These are phyloP conservation scores for Macrochelys suwanniensis DNA, from an alignment of 2,797 vertebrate genomes.

Conservation along the genomic window DNA sequence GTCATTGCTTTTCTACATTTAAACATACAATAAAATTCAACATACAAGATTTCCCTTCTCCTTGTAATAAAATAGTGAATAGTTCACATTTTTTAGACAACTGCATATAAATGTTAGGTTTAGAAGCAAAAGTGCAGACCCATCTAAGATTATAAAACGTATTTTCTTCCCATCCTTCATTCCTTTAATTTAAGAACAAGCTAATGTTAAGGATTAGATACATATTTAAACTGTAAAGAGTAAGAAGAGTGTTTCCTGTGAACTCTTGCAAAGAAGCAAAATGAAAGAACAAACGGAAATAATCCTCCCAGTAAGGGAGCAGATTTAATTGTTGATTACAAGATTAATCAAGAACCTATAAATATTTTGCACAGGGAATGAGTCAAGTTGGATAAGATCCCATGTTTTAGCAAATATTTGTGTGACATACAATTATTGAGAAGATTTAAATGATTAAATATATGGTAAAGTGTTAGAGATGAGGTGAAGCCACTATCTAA, in stretches of 20 bases:
- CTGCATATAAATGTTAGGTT: neutral
- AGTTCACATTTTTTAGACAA: neutral
- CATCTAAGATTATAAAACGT: neutral
- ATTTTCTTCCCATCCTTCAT: neutral
- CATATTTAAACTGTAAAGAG: neutral
- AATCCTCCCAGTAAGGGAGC: neutral
- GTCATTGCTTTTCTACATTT: neutral
- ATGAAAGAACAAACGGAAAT: neutral
- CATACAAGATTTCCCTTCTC: neutral
- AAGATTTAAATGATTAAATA: rapidly evolving
- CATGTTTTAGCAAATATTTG: constrained; percentile 22
- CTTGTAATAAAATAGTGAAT: neutral
- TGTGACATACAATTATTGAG: neutral
- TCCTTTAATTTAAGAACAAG: neutral
- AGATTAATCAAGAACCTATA: constrained; percentile 31
- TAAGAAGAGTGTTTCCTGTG: constrained; percentile 1
- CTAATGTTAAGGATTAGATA: neutral
- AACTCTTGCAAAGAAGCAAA: constrained; percentile 3
- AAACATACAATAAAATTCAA: neutral
- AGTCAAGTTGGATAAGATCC: neutral
- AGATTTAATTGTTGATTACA: constrained; percentile 41
- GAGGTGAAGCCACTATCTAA: neutral
- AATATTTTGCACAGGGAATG: constrained; percentile 29
- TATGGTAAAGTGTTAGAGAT: rapidly evolving
- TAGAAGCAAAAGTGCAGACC: neutral